phyloP scores from a whole-genome alignment of 2,113 vertebrate species.

The Rutilus rutilus region DNA sequence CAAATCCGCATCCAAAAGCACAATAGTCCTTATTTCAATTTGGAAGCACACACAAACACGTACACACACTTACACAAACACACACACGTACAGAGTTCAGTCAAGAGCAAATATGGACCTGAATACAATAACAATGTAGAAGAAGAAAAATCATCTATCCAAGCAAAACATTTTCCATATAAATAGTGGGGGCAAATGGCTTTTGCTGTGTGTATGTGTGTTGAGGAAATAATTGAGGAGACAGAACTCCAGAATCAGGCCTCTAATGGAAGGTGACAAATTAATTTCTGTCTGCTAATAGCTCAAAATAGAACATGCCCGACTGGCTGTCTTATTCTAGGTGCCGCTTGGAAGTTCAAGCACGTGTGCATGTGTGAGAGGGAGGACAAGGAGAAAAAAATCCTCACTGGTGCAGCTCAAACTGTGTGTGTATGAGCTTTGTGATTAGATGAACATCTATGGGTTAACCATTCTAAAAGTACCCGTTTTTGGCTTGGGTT shows the following conservation, averaged over 20 bases:
- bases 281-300: slow-evolving; percentile 77
- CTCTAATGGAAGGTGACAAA: slow-evolving; percentile 79
- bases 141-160: slow-evolving; percentile 43
- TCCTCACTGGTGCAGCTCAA: neutral
- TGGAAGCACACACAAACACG: slow-evolving; percentile 15
- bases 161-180: slow-evolving; percentile 49
- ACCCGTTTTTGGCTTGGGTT: neutral
- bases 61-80: neutral
- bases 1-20: slow-evolving; percentile 10
- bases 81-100: slow-evolving; percentile 14
- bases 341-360: slow-evolving; percentile 44
- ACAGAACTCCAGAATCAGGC: slow-evolving; percentile 65
- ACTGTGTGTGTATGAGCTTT: neutral
- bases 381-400: neutral
- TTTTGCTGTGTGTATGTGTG: slow-evolving; percentile 57
- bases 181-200: slow-evolving; percentile 47
- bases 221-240: slow-evolving; percentile 71
- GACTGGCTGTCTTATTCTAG: slow-evolving; percentile 39
- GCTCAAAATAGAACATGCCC: slow-evolving; percentile 74
- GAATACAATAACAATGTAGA: slow-evolving; percentile 29
- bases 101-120: slow-evolving; percentile 24
- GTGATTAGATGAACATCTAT: neutral
- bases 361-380: slow-evolving; percentile 47
- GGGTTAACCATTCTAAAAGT: neutral
- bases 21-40: slow-evolving; percentile 25